These are phyloP conservation scores for Drosophila littoralis DNA, from an alignment of 1,140 invertebrate genomes.

Conservation along the genomic window DNA sequence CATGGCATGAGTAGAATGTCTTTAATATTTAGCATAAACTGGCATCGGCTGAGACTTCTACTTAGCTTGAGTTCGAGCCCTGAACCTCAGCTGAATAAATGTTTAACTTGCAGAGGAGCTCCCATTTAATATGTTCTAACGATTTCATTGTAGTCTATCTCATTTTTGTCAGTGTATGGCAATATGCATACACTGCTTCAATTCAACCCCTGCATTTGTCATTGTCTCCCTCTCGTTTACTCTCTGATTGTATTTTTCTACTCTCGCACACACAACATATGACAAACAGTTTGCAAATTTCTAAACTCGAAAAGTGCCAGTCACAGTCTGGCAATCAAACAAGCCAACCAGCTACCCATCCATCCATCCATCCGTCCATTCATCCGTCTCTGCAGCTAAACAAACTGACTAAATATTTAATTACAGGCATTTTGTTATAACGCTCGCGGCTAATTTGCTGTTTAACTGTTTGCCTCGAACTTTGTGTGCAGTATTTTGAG, in stretches of 20 bases:
- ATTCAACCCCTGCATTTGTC: neutral
- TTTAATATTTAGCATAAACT: too few species aligned
- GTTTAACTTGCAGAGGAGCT: too few species aligned
- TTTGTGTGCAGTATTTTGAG: conserved; percentile 17
- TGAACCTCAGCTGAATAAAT: too few species aligned
- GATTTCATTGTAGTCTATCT: too few species aligned
- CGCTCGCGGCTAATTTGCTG: conserved; percentile 45
- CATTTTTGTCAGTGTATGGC: neutral
- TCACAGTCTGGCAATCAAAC: conserved; percentile 28
- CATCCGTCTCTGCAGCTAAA: conserved; percentile 17
- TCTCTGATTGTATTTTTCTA: neutral
- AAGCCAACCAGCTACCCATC: neutral
- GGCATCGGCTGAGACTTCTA: too few species aligned
- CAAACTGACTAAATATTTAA: conserved; percentile 57
- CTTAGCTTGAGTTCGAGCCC: too few species aligned
- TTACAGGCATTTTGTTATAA: conserved; percentile 44
- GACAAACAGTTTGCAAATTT: conserved; percentile 32
- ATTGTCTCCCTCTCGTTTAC: neutral
- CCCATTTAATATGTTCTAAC: too few species aligned
- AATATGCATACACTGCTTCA: neutral
- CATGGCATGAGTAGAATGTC: too few species aligned
- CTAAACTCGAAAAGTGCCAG: conserved; percentile 24
- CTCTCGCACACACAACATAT: conserved; percentile 4
- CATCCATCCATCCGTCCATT: conserved; percentile 3
- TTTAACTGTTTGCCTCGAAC: conserved; percentile 49